These are phyloP conservation scores for Thumatha senex DNA, from an alignment of 2,888 invertebrate genomes.

Conservation along the genomic window DNA sequence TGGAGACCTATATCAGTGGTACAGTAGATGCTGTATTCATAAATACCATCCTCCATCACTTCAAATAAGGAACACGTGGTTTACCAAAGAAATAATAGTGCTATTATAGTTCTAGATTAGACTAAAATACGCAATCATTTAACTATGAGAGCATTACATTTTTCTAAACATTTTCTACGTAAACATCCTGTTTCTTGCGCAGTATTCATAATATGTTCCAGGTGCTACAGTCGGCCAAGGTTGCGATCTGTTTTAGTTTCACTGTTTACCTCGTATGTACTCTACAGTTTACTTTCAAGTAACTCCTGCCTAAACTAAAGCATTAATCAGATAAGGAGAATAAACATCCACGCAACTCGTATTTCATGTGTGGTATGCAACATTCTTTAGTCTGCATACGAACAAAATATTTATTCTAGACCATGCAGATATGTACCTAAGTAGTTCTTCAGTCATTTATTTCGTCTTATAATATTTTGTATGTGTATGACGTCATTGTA, in stretches of 20 bases:
- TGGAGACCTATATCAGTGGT: too few species aligned
- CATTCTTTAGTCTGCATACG: constrained; percentile 29
- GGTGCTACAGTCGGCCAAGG: constrained; percentile 68
- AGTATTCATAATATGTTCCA: constrained; percentile 58
- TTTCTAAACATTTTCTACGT: constrained; percentile 43
- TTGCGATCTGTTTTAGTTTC: constrained; percentile 43
- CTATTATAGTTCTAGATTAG: too few species aligned
- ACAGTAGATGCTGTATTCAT: too few species aligned
- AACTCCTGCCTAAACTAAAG: constrained; percentile 31
- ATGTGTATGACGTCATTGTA: constrained; percentile 43
- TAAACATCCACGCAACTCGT: constrained; percentile 36
- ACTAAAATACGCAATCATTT: constrained; percentile 28
- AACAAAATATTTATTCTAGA: constrained; percentile 38
- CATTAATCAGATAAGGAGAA: constrained; percentile 43
- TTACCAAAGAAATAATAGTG: too few species aligned
- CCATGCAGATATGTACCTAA: neutral
- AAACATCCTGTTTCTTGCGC: constrained; percentile 55
- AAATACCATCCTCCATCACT: too few species aligned
- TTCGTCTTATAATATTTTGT: constrained; percentile 34
- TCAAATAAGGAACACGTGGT: too few species aligned
- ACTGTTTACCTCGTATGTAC: constrained; percentile 51
- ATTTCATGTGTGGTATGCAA: constrained; percentile 33
- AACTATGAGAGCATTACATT: constrained; percentile 27
- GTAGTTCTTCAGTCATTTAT: constrained; percentile 14
- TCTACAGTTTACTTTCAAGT: constrained; percentile 42